phyloP scores from a whole-genome alignment of 1,140 invertebrate species.

The Drosophila nigromelanica region DNA sequence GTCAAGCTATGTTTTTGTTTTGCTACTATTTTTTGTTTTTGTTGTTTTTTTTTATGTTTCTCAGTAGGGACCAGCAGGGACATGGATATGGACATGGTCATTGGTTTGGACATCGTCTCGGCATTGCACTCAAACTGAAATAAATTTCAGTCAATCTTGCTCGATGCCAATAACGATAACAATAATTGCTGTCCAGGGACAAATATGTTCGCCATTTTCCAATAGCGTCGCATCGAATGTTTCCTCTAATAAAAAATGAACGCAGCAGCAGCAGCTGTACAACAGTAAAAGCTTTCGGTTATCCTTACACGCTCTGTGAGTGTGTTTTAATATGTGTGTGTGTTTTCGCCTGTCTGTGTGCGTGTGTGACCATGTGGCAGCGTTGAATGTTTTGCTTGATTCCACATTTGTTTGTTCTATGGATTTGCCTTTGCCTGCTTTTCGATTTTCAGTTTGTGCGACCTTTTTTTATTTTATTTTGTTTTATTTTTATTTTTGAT shows the following conservation, averaged over 20 bases:
- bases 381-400: constrained; percentile 75
- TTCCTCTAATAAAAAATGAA: constrained; percentile 79
- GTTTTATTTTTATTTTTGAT: constrained; percentile 19
- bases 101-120: constrained; percentile 23
- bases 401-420: constrained; percentile 81
- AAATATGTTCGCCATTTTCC: constrained; percentile 82
- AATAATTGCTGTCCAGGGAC: constrained; percentile 83
- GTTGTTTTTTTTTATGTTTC: not conserved
- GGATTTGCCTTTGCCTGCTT: constrained; percentile 73
- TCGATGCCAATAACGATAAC: constrained; percentile 83
- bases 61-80: constrained; percentile 16
- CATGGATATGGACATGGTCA: constrained; percentile 35
- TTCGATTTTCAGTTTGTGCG: constrained; percentile 62
- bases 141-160: constrained; percentile 77
- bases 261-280: constrained; percentile 73
- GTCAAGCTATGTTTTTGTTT: constrained; percentile 21
- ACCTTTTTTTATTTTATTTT: constrained; percentile 41
- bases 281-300: constrained; percentile 66
- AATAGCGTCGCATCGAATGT: constrained; percentile 78
- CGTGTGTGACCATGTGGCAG: constrained; percentile 1
- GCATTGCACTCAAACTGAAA: constrained; percentile 66
- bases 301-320: constrained; percentile 18
- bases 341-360: constrained; percentile 4
- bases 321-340: constrained; percentile 4
- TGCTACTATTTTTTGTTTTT: constrained; percentile 15